Conservation (phyloP, 2,113 vertebrate genomes). For the Prionailurus viverrinus region DNA sequence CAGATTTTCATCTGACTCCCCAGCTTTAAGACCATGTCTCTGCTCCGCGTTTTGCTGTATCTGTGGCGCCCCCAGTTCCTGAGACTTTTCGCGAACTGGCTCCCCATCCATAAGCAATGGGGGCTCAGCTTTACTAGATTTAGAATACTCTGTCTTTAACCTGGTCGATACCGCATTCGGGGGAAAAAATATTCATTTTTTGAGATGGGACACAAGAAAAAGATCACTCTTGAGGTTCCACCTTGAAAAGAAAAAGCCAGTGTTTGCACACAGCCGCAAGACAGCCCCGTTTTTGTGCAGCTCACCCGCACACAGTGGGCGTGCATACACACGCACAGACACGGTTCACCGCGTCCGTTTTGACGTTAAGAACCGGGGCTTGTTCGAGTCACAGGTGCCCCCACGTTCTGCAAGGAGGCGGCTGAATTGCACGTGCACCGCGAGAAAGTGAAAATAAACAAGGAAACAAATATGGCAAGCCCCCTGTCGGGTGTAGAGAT, state of each 20-base stretch:
- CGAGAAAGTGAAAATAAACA: constrained; percentile 85
- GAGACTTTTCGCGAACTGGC: not conserved
- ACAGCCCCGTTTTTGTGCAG: constrained; percentile 68
- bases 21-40: not conserved
- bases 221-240: constrained; percentile 85
- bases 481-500: not conserved
- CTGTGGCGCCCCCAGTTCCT: not conserved
- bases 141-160: constrained; percentile 84
- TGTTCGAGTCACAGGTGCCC: constrained; percentile 84
- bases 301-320: constrained; percentile 86
- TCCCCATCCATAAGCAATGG: not conserved
- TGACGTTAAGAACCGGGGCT: constrained; percentile 78
- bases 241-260: constrained; percentile 67
- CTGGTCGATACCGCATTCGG: constrained; percentile 76
- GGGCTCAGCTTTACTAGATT: constrained; percentile 56
- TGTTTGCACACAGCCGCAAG: constrained; percentile 82
- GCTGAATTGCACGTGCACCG: constrained; percentile 82
- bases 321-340: constrained; percentile 83
- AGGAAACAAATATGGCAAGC: constrained; percentile 68
- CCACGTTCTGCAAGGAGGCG: constrained; percentile 76
- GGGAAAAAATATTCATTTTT: constrained; percentile 75
- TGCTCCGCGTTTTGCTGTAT: not conserved
- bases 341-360: constrained; percentile 77
- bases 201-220: constrained; percentile 88
- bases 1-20: not conserved